Conservation (phyloP, 1,140 invertebrate species). For the Drosophila triauraria region DNA sequence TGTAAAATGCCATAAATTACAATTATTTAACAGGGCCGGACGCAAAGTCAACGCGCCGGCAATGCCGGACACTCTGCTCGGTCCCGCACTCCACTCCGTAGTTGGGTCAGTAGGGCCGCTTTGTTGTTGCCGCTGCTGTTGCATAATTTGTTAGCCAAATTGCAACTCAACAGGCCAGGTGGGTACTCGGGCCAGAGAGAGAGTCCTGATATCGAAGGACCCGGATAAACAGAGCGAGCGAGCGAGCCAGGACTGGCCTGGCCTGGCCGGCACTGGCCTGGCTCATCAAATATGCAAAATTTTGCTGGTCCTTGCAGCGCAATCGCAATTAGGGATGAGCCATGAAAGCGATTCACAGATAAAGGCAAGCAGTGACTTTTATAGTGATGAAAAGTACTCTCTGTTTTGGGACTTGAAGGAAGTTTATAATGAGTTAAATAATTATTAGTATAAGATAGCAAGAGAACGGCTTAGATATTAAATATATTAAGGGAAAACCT, state of each 20-base stretch:
- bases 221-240: conserved; percentile 23
- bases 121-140: conserved; percentile 36
- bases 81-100: background rate
- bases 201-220: conserved; percentile 27
- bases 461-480: no score
- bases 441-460: no score
- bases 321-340: conserved; percentile 50
- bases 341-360: conserved; percentile 16
- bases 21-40: conserved; percentile 75
- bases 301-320: conserved; percentile 50
- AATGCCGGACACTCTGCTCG: conserved; percentile 5
- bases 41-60: conserved; percentile 59
- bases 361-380: conserved; percentile 18
- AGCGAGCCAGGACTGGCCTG: conserved; percentile 6
- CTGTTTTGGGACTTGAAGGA: no score
- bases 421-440: no score
- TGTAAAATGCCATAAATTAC: conserved; percentile 83
- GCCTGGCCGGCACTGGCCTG: background rate
- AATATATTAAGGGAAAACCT: no score
- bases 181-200: conserved; percentile 15
- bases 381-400: background rate
- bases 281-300: conserved; percentile 80
- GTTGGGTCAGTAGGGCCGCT: conserved; percentile 69
- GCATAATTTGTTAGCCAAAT: conserved; percentile 83
- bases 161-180: conserved; percentile 77